Percentiles rank a stretch among this genome's conserved stretches.
Evolutionary conservation across 2,113 vertebrate species (phyloP).

Genomic region (Cynopterus brachyotis): DNA sequence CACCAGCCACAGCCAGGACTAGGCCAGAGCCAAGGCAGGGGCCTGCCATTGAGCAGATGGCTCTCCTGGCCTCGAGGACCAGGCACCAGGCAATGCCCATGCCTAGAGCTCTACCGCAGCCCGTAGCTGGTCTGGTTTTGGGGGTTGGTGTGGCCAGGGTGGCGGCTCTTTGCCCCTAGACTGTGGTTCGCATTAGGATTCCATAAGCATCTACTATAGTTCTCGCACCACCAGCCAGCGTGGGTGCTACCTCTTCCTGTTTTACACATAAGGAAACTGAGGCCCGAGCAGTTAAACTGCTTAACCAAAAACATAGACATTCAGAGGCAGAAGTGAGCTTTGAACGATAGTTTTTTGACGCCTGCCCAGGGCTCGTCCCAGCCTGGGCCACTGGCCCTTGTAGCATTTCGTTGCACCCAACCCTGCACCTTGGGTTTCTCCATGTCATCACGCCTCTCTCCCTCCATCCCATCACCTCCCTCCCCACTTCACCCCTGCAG

Average conservation of each 20-base stretch:
- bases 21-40: not conserved
- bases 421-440: not conserved
- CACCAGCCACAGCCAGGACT: not conserved
- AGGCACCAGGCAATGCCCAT: not conserved
- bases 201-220: not conserved
- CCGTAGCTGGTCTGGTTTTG: not conserved
- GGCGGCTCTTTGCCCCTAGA: not conserved
- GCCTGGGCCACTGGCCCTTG: not conserved
- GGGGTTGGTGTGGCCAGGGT: not conserved
- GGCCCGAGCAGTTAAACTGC: accelerated
- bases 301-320: not conserved
- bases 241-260: not conserved
- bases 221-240: not conserved
- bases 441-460: not conserved
- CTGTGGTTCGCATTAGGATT: not conserved
- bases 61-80: not conserved
- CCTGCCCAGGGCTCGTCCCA: not conserved
- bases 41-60: not conserved
- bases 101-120: not conserved
- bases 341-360: not conserved
- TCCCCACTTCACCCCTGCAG: not conserved
- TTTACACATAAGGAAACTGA: not conserved
- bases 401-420: not conserved
- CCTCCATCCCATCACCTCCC: not conserved
- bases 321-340: not conserved